Conservation (phyloP, 1,140 invertebrate species). For the Telenomus remus region DNA sequence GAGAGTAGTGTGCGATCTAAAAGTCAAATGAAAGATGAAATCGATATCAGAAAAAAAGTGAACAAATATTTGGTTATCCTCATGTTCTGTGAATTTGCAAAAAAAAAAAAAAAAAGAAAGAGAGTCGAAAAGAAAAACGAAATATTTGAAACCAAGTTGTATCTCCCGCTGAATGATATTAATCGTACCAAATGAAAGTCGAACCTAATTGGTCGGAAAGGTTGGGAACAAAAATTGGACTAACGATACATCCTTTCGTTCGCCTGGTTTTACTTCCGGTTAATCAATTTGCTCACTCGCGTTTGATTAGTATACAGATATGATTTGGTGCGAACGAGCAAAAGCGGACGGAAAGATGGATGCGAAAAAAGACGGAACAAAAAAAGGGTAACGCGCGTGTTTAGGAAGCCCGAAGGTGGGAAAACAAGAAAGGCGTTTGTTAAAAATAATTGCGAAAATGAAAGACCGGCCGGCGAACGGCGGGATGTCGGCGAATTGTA, state of each 20-base stretch:
- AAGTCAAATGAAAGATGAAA: constrained; percentile 8
- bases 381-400: constrained; percentile 13
- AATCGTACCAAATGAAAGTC: too few relatives aligned
- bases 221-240: not conserved
- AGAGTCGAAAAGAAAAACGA: too few relatives aligned
- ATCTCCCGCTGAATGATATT: too few relatives aligned
- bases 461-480: constrained; percentile 37
- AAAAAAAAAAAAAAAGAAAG: too few relatives aligned
- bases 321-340: not conserved
- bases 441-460: constrained; percentile 69
- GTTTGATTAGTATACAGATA: constrained; percentile 10
- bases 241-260: not conserved
- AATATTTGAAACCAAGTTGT: too few relatives aligned
- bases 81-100: too few relatives aligned
- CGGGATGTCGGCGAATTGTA: constrained; percentile 45
- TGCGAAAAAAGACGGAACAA: not conserved
- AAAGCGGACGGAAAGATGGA: constrained; percentile 5
- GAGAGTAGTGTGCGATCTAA: constrained; percentile 17
- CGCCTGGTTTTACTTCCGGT: not conserved
- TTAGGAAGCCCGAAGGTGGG: constrained; percentile 56
- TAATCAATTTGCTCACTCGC: constrained; percentile 12
- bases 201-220: too few relatives aligned
- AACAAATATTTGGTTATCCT: too few relatives aligned
- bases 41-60: not conserved
- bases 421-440: constrained; percentile 66